Evolutionary conservation across 2,113 vertebrate genomes (phyloP).

Genomic region (Oceanites oceanicus): DNA sequence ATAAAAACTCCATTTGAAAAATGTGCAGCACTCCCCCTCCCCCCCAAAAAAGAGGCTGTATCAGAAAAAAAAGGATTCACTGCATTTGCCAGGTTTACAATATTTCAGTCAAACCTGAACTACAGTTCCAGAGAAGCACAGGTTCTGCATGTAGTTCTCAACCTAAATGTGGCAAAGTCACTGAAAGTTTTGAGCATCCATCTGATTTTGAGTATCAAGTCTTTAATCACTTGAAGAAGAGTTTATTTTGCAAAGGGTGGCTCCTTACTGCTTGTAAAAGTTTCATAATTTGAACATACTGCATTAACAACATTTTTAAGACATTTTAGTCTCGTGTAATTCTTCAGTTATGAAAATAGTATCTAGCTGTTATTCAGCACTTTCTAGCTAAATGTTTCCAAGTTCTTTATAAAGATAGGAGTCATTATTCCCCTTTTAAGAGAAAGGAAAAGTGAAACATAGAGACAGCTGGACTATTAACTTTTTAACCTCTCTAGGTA

Average conservation of each 20-base stretch:
- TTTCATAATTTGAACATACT: not conserved
- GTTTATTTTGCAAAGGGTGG: not conserved
- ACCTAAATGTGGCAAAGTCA: not conserved
- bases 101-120: not conserved
- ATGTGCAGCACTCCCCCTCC: not conserved
- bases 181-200: not conserved
- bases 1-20: not conserved
- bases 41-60: fast-evolving
- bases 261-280: not conserved
- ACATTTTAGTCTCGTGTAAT: not conserved
- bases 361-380: not conserved
- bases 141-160: not conserved
- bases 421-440: not conserved
- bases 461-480: not conserved
- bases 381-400: not conserved
- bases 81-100: not conserved
- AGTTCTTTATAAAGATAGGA: not conserved
- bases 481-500: not conserved
- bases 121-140: not conserved
- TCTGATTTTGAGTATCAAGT: not conserved
- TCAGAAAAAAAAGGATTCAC: not conserved
- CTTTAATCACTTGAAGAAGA: not conserved
- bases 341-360: not conserved
- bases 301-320: not conserved
- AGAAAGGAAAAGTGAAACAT: not conserved